Conservation (phyloP, 1,140 invertebrate genomes). For the Drosophila funebris region DNA sequence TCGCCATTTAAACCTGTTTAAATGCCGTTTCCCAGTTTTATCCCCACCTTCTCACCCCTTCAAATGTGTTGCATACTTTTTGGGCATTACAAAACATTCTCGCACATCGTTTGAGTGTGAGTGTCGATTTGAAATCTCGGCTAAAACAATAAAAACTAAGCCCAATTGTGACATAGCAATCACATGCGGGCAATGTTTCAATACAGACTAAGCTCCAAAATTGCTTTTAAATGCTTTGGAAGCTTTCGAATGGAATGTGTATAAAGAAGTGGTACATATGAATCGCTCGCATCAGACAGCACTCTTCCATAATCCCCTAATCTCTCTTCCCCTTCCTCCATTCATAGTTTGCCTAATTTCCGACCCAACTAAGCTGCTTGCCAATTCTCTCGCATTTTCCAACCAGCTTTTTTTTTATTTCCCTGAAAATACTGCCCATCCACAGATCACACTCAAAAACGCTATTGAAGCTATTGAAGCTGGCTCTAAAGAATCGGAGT, state of each 20-base stretch:
- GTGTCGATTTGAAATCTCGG: conserved; percentile 21
- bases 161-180: conserved; percentile 1
- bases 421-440: conserved; percentile 1
- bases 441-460: neutral
- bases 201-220: conserved; percentile 34
- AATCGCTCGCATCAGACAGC: conserved; percentile 14
- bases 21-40: neutral
- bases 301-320: neutral
- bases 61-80: neutral
- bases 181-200: conserved; percentile 21
- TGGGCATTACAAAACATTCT: neutral
- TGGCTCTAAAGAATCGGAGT: neutral
- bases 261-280: conserved; percentile 7
- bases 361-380: conserved; percentile 17
- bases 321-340: neutral
- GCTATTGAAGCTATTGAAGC: neutral
- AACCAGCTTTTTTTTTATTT: conserved; percentile 28
- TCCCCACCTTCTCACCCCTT: neutral
- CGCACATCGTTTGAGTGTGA: neutral
- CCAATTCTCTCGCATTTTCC: neutral
- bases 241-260: conserved; percentile 1
- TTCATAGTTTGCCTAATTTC: conserved; percentile 35
- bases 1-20: neutral
- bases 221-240: conserved; percentile 32
- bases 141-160: conserved; percentile 9